Evolutionary conservation across 2,888 invertebrate genomes (phyloP).

Genomic region (Himalopsyche kuldschensis): DNA sequence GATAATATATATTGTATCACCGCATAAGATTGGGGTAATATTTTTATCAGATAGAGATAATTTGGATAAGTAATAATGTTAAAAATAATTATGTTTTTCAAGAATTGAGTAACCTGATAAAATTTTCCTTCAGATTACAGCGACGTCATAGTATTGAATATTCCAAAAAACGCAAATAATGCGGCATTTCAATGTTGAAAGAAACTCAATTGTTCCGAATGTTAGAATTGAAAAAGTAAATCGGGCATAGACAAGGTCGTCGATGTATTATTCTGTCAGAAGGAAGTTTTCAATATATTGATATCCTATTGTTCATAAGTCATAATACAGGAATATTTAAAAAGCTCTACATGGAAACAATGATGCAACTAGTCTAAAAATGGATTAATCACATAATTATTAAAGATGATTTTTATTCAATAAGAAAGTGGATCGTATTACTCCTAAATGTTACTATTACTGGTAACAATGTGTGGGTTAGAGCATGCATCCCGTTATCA

Average conservation of each 20-base stretch:
- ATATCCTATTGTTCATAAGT: background rate
- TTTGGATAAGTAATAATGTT: background rate
- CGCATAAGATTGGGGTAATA: background rate
- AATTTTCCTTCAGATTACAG: background rate
- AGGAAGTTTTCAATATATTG: background rate
- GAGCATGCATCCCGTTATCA: background rate
- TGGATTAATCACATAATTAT: background rate
- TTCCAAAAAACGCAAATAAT: background rate
- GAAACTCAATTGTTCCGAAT: background rate
- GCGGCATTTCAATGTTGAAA: background rate
- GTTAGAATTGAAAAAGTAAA: background rate
- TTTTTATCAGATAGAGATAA: background rate
- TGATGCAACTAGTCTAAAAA: no score
- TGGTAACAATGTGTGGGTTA: constrained; percentile 4
- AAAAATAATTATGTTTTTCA: background rate
- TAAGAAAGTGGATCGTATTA: constrained; percentile 28
- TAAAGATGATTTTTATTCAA: background rate
- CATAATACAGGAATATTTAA: no score
- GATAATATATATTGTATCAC: background rate
- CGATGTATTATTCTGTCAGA: background rate
- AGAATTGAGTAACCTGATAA: background rate
- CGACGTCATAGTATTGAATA: background rate
- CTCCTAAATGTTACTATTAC: constrained; percentile 10
- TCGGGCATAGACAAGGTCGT: background rate
- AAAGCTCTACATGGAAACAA: no score